Evolutionary conservation across 2,797 vertebrate genomes (phyloP), one percentile per base, ranked within the genome.

Genomic region (Eidolon dupreanum): DNA sequence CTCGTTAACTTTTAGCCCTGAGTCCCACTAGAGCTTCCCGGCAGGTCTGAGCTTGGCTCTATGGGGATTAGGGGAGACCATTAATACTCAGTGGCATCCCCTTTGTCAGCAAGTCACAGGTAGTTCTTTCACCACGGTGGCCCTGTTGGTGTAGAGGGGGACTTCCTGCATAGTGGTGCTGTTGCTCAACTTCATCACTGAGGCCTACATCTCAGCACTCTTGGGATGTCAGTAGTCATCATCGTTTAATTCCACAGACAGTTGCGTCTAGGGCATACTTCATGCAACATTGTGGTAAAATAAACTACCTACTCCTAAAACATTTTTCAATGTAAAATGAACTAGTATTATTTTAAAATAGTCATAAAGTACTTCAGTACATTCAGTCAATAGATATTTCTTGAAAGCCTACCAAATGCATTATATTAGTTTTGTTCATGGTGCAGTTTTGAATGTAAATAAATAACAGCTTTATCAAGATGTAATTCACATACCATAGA

Each of bases 321-420:
- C 22, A 46, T 43, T 41, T 33, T 82, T 85, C 36, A 73, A 70
- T 93, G 94, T 89, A 75, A 96, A 96, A 79, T 86, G 46, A 92
- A 53, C 46, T 77, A 22, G 15, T 70, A 33, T 89, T 81, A 61
- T 90, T 96, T 93, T 78, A 24, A 95, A 95, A 55, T 49, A 86
- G 6, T 59, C 71, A 43, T 86, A 53, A 93, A 82, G 55, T 38
- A 63, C 24, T 17, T 61, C 28, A 26, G n/a, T 36, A 8, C 16
- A 15, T 68, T 86, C 28, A 61, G 63, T 92, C 36, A 90, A 15
- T 66, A 53, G 20, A 22, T 83, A 66, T 33, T 91, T 96, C 78
- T 24, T 53, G 33, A 94, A n/a, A 66, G 6, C 19, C 33, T 86
- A 70, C 28, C 36, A 85, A 88, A 74, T 89, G 19, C 2, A 61